Evolutionary conservation across 2,797 vertebrate genomes (phyloP).

Genomic region (Urosaurus nigricauda): DNA sequence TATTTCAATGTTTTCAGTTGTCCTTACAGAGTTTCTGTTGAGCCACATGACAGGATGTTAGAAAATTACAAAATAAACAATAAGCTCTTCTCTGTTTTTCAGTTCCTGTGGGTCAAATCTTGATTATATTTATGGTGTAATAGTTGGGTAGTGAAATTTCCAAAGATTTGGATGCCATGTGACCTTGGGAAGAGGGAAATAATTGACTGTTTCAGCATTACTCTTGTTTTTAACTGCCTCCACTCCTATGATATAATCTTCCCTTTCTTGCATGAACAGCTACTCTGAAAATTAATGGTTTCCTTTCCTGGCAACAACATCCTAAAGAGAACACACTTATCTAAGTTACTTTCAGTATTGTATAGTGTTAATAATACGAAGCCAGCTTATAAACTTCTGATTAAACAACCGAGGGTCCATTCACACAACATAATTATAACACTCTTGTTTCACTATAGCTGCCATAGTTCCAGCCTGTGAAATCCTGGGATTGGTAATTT

Average conservation of each 20-base stretch:
- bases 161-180: not conserved
- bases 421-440: too few species aligned
- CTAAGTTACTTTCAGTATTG: not conserved
- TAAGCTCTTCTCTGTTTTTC: slow-evolving; percentile 3
- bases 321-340: not conserved
- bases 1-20: not conserved
- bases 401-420: not conserved
- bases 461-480: too few species aligned
- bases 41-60: not conserved
- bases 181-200: not conserved
- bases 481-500: too few species aligned
- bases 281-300: not conserved
- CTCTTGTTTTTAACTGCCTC: not conserved
- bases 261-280: not conserved
- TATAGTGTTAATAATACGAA: not conserved
- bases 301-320: not conserved
- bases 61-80: not conserved
- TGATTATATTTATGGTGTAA: not conserved
- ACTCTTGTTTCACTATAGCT: too few species aligned
- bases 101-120: not conserved
- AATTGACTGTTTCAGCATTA: not conserved
- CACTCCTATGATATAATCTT: not conserved
- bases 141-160: not conserved
- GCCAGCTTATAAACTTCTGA: not conserved
- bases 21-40: not conserved